Conservation (phyloP, 2,888 invertebrate species). For the Pammene aurita region DNA sequence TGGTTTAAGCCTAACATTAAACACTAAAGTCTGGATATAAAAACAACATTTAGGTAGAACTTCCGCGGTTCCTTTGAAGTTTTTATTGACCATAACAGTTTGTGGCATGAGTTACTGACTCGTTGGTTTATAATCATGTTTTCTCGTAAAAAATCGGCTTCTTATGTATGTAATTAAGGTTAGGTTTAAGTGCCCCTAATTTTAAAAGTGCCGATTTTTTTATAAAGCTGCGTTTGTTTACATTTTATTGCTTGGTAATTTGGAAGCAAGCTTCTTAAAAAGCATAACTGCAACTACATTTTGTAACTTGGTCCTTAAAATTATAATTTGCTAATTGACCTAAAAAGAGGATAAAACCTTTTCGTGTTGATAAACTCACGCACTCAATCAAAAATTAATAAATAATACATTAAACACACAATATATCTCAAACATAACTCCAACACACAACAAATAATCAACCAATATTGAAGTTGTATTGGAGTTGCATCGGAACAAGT, state of each 20-base stretch:
- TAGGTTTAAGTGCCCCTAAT: constrained; percentile 25
- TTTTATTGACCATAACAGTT: constrained; percentile 38
- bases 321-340: too few relatives aligned
- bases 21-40: constrained; percentile 24
- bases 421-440: too few relatives aligned
- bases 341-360: too few relatives aligned
- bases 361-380: too few relatives aligned
- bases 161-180: constrained; percentile 15
- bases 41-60: constrained; percentile 29
- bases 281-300: not conserved
- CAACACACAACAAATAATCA: too few relatives aligned
- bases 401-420: too few relatives aligned
- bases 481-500: too few relatives aligned
- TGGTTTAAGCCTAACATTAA: constrained; percentile 11
- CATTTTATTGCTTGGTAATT: not conserved
- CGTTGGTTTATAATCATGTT: constrained; percentile 36
- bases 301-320: not conserved
- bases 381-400: too few relatives aligned
- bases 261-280: not conserved
- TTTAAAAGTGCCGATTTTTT: not conserved
- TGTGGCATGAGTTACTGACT: constrained; percentile 32
- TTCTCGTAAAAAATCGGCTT: constrained; percentile 34
- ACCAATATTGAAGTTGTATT: too few relatives aligned
- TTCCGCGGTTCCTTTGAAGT: constrained; percentile 36
- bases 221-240: not conserved